Base-by-base conservation (phyloP, 2,113 vertebrate genomes). In the Galeopterus variegatus region DNA sequence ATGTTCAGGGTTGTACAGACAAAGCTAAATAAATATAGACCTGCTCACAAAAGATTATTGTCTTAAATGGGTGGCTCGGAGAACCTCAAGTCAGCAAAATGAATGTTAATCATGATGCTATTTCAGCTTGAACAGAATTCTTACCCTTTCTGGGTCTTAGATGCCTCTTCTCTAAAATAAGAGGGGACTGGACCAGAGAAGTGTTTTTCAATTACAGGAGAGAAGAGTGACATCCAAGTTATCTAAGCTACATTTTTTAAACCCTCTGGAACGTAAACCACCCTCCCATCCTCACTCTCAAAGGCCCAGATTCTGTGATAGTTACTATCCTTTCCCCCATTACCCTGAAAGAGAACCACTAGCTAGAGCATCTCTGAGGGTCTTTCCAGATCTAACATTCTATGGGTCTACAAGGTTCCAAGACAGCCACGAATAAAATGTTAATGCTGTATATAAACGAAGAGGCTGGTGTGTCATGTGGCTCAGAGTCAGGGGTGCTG, bases 11-110 rank as follows among this genome's bases (percentile, higher is more conserved):
- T 65, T 76, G 19, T 21, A 84, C 52, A 93, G 48, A 83, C 12
- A 50, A 72, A 87, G 10, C 24, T 72, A 86, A 80, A 91, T 94
- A 86, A 80, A 90, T 19, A 94, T 13, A 90, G 58, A 64, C 58
- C 67, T 19, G 24, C 12, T 18, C 28, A 56, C 33, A 58, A 48
- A 89, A 88, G 6, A 62, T 62, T 48, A 89, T 14, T 54, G 33
- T 84, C 65, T 80, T 56, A 73, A 73, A 21, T 67, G 28, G 31
- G 50, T 82, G 80, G 56, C 8, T 79, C 69, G 75, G 45, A 96
- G 60, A 96, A 82, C 12, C 33, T 94, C 56, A 28, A 76, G 17
- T 6, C 88, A 77, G 41, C 72, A 82, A 82, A 81, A 54, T 52
- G 36, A 67, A 48, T 50, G 64, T 24, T 60, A 23, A 48, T 36